A percentile compares a stretch with the other conserved stretches of the same genome.
Conservation (phyloP, 2,797 vertebrate genomes). For the Eidolon dupreanum region DNA sequence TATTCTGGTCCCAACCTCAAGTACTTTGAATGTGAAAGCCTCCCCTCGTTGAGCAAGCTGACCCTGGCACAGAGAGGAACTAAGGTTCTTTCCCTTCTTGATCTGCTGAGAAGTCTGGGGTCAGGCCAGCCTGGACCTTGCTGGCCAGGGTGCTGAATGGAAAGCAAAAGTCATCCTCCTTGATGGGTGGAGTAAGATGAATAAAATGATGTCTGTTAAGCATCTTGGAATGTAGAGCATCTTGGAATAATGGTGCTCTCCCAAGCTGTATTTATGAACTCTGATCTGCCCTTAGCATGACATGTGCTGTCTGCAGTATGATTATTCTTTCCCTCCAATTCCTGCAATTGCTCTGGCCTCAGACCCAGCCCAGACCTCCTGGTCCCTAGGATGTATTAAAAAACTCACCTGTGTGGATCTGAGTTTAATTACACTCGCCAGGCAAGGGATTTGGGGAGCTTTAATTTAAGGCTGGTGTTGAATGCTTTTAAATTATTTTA, state of each 20-base stretch:
- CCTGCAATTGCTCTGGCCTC: neutral
- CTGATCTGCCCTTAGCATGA: neutral
- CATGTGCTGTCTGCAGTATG: neutral
- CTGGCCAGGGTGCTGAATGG: neutral
- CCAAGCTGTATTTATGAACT: neutral
- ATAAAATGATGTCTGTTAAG: neutral
- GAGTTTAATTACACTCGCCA: conserved; percentile 76
- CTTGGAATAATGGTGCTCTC: neutral
- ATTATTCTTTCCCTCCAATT: neutral
- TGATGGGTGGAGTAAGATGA: neutral
- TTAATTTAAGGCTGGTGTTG: conserved; percentile 72
- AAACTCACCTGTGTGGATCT: conserved; percentile 62
- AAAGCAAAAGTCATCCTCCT: neutral
- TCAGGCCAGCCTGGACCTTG: neutral
- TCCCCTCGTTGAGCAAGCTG: neutral
- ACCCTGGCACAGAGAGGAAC: neutral
- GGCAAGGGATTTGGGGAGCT: conserved; percentile 71
- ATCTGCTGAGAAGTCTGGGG: neutral
- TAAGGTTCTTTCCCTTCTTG: neutral
- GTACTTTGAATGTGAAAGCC: neutral
- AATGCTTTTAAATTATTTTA: conserved; percentile 74
- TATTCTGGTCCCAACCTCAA: neutral
- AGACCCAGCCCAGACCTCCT: neutral
- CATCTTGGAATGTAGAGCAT: neutral
- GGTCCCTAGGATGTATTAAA: neutral